Evolutionary conservation across 2,797 vertebrate genomes (phyloP), one percentile per base, ranked within the genome.

Genomic region (Phalloptychus januarius): DNA sequence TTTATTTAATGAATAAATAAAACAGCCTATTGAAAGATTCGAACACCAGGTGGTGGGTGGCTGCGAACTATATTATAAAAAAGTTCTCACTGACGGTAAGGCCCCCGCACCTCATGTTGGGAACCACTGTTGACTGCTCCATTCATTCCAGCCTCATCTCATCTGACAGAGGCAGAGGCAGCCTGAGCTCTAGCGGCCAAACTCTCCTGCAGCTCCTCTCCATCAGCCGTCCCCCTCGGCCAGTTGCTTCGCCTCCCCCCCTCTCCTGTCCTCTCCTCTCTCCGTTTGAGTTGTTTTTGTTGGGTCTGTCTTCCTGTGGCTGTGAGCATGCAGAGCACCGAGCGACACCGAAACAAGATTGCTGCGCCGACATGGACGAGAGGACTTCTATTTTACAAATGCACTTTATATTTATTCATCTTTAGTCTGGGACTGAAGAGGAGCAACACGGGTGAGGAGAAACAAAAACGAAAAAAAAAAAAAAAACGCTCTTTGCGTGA

Each of bases 341-440:
- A 87, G 71, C 89, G 79, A 70, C 89, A 88, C 85, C 91, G 88
- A 85, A 83, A 87, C 82, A 81, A 82, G 78, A 82, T 79, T 31
- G 71, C 87, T 25, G 82, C 84, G 76, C 76, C 79, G 87, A 83
- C 90, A 87, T 93, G 96, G 93, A 94, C 79, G 76, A 91, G 77
- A 38, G 77, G 90, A 79, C 84, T 88, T 85, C 0, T 81, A 31
- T 74, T 94, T 74, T 93, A 88, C 93, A 93, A 78, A 95, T 95
- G 95, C 95, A 96, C 95, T 96, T 96, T 96, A 94, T 96, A 95
- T 95, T 94, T 96, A 94, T 95, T 94, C 83, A 52, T 95, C 81
- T 91, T 95, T 70, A 90, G 93, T 88, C 83, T 95, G 95, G 94
- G 94, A 85, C 89, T 93, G 87, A 91, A 87, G 89, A 86, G 87